A percentile compares a stretch with the other conserved stretches of the same genome.
Conservation (phyloP, 1,140 invertebrate species). For the Zophobas morio region DNA sequence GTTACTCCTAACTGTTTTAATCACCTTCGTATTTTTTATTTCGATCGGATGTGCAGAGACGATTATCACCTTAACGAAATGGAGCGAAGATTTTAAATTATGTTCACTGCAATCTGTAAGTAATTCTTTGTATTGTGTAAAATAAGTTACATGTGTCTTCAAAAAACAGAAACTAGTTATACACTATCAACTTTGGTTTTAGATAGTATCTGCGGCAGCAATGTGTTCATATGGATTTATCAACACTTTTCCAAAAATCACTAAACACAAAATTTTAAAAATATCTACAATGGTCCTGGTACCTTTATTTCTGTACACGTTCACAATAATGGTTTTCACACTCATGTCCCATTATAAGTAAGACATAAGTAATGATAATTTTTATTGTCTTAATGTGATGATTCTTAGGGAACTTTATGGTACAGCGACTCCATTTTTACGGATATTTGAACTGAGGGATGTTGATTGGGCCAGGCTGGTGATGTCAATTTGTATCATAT, state of each 20-base stretch:
- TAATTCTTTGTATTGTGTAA: not conserved
- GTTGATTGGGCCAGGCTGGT: constrained; percentile 75
- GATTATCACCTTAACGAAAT: constrained; percentile 64
- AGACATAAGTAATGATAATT: constrained; percentile 37
- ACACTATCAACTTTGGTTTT: constrained; percentile 47
- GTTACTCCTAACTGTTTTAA: constrained; percentile 61
- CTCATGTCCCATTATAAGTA: constrained; percentile 67
- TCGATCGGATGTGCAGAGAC: constrained; percentile 64
- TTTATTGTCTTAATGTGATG: not conserved
- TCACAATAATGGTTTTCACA: constrained; percentile 64
- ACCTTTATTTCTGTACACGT: constrained; percentile 63
- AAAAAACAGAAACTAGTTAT: not conserved
- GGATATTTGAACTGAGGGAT: constrained; percentile 73
- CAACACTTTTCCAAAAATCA: constrained; percentile 62
- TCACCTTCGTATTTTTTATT: constrained; percentile 65
- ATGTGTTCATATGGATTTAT: constrained; percentile 66
- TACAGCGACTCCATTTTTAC: constrained; percentile 74
- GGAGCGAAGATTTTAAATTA: constrained; percentile 61
- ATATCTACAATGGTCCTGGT: constrained; percentile 61
- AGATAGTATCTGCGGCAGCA: constrained; percentile 66
- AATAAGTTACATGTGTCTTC: not conserved
- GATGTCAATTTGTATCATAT: constrained; percentile 74
- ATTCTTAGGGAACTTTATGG: constrained; percentile 62
- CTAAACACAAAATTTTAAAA: constrained; percentile 59
- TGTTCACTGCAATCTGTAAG: constrained; percentile 40